Evolutionary conservation across 2,888 invertebrate species (phyloP).

Genomic region (Mesorhabditis belari): DNA sequence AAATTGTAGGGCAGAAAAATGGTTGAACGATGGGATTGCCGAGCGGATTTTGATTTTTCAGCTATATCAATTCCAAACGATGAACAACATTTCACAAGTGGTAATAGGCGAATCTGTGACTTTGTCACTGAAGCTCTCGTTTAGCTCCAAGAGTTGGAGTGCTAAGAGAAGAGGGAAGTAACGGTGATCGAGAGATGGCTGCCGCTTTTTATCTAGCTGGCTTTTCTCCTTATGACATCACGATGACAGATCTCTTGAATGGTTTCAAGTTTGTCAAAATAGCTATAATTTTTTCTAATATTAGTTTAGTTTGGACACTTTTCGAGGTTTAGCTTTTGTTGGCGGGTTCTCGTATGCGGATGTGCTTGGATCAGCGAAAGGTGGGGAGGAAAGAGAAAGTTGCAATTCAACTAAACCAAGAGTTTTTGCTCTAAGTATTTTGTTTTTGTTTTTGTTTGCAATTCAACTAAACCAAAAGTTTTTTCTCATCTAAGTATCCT

Average conservation of each 20-base stretch:
- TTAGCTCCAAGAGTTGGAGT: slow-evolving; percentile 67
- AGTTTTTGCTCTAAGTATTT: too few species aligned
- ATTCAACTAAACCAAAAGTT: too few species aligned
- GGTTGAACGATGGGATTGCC: not conserved
- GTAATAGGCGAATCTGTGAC: not conserved
- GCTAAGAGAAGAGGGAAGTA: slow-evolving; percentile 88
- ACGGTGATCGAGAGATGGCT: slow-evolving; percentile 92
- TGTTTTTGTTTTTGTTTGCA: too few species aligned
- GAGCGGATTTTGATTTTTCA: not conserved
- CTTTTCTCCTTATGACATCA: slow-evolving; percentile 65
- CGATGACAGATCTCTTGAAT: slow-evolving; percentile 46
- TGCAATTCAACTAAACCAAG: too few species aligned
- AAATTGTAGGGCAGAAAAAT: not conserved
- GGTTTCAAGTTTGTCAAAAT: slow-evolving; percentile 1
- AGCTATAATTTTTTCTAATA: not conserved
- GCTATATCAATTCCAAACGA: not conserved
- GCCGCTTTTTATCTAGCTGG: slow-evolving; percentile 80
- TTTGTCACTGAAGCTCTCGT: slow-evolving; percentile 1
- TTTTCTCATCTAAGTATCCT: too few species aligned
- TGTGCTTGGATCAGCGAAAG: slow-evolving; percentile 90
- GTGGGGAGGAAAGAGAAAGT: slow-evolving; percentile 37
- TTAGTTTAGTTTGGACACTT: slow-evolving; percentile 77
- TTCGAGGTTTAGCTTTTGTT: slow-evolving; percentile 80
- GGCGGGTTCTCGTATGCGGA: slow-evolving; percentile 99
- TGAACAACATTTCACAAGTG: not conserved